phyloP scores from a whole-genome alignment of 2,888 invertebrate genomes.

The Mythimna loreyi region DNA sequence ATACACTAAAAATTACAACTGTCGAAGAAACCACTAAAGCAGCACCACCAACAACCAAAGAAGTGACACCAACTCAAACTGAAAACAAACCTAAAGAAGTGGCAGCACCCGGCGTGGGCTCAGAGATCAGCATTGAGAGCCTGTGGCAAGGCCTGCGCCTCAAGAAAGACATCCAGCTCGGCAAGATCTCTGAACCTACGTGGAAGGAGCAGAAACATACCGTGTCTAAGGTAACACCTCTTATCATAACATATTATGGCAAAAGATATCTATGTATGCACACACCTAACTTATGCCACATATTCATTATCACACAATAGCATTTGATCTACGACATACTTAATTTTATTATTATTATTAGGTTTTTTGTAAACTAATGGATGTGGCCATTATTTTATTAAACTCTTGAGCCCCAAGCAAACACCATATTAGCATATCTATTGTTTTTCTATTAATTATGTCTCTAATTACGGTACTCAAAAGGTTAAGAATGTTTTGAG shows the following conservation, averaged over 20 bases:
- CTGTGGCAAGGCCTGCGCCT: conserved; percentile 83
- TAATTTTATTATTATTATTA: no score
- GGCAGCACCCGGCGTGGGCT: conserved; percentile 69
- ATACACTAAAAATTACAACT: conserved; percentile 66
- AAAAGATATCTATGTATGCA: not conserved
- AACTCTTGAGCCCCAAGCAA: no score
- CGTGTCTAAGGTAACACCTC: conserved; percentile 79
- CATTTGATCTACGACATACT: no score
- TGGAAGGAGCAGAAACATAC: conserved; percentile 84
- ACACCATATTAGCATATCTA: no score
- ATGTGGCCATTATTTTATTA: no score
- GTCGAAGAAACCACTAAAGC: conserved; percentile 62
- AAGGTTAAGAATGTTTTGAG: no score
- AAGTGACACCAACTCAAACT: conserved; percentile 3
- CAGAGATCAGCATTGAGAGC: conserved; percentile 80
- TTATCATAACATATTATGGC: not conserved
- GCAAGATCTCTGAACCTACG: conserved; percentile 82
- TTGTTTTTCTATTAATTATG: no score
- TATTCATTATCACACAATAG: no score
- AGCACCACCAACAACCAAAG: not conserved
- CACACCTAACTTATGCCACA: not conserved
- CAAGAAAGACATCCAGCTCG: conserved; percentile 83
- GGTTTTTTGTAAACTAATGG: no score
- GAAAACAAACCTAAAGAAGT: conserved; percentile 45
- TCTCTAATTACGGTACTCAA: no score